Evolutionary conservation across 2,888 invertebrate genomes (phyloP), one percentile per base, ranked within the genome.

Genomic region (Stictocephala bisonia): DNA sequence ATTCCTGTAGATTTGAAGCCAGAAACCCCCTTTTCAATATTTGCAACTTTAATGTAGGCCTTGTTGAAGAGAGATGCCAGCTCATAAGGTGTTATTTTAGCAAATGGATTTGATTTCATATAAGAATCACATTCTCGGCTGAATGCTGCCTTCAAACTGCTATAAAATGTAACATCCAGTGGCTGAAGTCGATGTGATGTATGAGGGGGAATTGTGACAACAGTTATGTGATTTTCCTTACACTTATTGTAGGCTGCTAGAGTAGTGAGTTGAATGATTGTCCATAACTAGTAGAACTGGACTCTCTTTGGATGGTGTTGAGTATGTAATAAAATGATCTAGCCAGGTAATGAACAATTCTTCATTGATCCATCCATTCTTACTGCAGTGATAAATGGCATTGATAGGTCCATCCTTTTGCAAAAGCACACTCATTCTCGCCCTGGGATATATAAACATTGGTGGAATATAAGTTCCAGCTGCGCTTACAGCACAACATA

Each of bases 361-460:
- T n/a, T 70, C 60, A 15, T 51, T 82, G 82, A 75, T 84, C 81
- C 3, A 85, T 80, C 71, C 74, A 50, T 80, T 82, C 64, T 81
- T 77, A n/a, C 81, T 80, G 20, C 77, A 77, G 27, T 69, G 13
- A 27, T 77, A 75, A 7, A 79, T 64, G 22, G 78, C 51, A 27
- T 75, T 74, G 27, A 76, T 69, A 24, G 79, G 78, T 60, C 78
- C 77, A 69, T 74, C 76, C 44, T 68, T 71, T 71, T 75, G 24
- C 6, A 79, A 75, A 1, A 76, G 72, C 9, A 82, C 81, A 56
- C 81, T 82, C 82, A 84, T 79, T 70, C 83, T 82, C 75, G 85
- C 82, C 22, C 84, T 68, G 0, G 84, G 84, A 72, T 82, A 85
- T 66, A 86, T 84, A 78, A 85, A 85, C 84, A 85, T 84, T 3